Percentiles rank a stretch among this genome's conserved stretches.
Evolutionary conservation across 2,113 vertebrate genomes (phyloP).

Genomic region (Cathartes aura): DNA sequence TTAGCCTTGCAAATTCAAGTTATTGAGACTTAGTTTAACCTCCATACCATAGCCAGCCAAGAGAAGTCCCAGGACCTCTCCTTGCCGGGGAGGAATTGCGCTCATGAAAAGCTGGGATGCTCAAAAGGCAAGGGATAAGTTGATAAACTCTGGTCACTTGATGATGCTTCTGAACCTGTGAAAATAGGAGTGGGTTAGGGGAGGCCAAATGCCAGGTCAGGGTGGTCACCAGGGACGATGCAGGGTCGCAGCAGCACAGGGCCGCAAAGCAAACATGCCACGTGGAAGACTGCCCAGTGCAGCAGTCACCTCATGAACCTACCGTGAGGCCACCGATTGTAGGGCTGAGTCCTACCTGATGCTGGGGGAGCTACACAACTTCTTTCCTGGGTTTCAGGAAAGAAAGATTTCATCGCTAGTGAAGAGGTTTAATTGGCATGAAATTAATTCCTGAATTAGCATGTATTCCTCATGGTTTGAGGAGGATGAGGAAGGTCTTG

Average conservation of each 20-base stretch:
- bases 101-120: not conserved
- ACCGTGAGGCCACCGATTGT: accelerated
- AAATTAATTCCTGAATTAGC: not conserved
- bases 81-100: not conserved
- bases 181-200: not conserved
- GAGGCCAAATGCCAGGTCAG: not conserved
- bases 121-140: not conserved
- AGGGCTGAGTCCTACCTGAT: not conserved
- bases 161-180: not conserved
- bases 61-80: not conserved
- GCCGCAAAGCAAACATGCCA: not conserved
- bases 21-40: not conserved
- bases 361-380: not conserved
- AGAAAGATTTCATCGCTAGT: not conserved
- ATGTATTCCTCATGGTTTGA: not conserved
- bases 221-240: not conserved
- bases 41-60: not conserved
- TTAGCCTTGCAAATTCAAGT: not conserved
- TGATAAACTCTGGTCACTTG: not conserved
- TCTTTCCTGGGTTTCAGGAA: not conserved
- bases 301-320: not conserved
- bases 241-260: too few species aligned
- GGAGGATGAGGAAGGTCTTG: not conserved
- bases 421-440: not conserved
- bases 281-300: accelerated